phyloP scores from a whole-genome alignment of 1,140 invertebrate species.

The Drosophila biarmipes region DNA sequence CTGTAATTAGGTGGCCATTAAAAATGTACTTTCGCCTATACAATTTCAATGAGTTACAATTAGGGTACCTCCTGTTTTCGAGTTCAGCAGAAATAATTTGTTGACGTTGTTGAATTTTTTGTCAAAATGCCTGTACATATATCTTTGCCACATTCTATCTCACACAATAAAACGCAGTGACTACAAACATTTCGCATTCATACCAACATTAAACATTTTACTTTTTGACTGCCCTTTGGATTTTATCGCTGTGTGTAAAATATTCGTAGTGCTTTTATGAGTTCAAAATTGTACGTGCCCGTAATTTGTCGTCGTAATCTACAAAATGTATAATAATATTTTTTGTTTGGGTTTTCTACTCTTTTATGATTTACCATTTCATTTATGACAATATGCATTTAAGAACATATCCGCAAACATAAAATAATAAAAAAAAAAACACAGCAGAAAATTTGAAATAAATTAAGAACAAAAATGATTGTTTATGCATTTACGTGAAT shows the following conservation, averaged over 20 bases:
- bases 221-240: conserved; percentile 30
- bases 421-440: conserved; percentile 2
- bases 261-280: conserved; percentile 49
- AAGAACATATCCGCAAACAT: conserved; percentile 12
- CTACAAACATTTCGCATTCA: conserved; percentile 6
- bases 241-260: conserved; percentile 49
- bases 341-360: conserved; percentile 17
- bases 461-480: conserved; percentile 4
- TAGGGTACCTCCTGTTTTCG: not conserved
- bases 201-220: conserved; percentile 27
- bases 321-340: conserved; percentile 26
- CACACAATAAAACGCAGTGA: not conserved
- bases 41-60: conserved; percentile 1
- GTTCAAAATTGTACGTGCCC: conserved; percentile 42
- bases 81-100: not conserved
- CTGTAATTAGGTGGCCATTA: not conserved
- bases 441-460: conserved; percentile 3
- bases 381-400: conserved; percentile 24
- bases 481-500: not conserved
- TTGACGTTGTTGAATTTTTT: not conserved
- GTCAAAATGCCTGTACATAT: conserved; percentile 5
- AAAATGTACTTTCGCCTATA: not conserved
- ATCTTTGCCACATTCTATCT: conserved; percentile 13
- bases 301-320: conserved; percentile 52
- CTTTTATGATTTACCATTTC: conserved; percentile 10